Base-by-base conservation (phyloP, 2,888 invertebrate species). In the Syritta pipiens region DNA sequence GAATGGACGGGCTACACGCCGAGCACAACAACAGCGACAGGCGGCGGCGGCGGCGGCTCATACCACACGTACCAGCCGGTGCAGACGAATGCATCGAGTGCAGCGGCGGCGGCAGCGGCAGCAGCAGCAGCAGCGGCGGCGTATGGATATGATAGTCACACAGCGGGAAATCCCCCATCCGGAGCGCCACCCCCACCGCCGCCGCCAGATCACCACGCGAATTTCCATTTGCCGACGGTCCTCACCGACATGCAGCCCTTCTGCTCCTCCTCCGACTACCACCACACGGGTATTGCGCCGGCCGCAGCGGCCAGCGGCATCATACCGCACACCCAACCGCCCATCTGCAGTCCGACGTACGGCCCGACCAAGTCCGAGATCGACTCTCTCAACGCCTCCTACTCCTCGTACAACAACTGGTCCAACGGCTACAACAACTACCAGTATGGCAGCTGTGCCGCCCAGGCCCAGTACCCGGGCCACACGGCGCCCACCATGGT, bases 341-440 rank as follows among this genome's bases (percentile, higher is more conserved):
- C 85, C 22, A 81, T 85, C 30, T 84, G 85, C 32, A 85, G 85
- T 81, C 85, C 84, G 2, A 84, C 90, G 20, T 84, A 85, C 48
- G 82, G 83, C 7, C 76, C 84, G 9, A 81, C 84, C 35, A 87
- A 88, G 63, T 83, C 84, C 30, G 89, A 89, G 9, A 85, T 88
- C 48, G 89, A 89, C 20, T 82, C 88, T 0, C 82, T 87, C 0
- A 87, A 87, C 60, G 83, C 86, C 10, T 83, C 83, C 44, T 87
- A 86, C 42, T 84, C 88, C 4, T 84, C 87, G 42, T 89, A 89
- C 69, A 88, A 88, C 81, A 86, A 87, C 77, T 89, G 89, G 88
- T 86, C 88, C 10, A 93, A 93, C 88, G 92, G 92, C 77, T 94
- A 93, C 87, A 92, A 93, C 85, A 93, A 93, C 85, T 93, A 93